Evolutionary conservation across 2,113 vertebrate genomes (phyloP).

Genomic region (Micronycteris hirsuta): DNA sequence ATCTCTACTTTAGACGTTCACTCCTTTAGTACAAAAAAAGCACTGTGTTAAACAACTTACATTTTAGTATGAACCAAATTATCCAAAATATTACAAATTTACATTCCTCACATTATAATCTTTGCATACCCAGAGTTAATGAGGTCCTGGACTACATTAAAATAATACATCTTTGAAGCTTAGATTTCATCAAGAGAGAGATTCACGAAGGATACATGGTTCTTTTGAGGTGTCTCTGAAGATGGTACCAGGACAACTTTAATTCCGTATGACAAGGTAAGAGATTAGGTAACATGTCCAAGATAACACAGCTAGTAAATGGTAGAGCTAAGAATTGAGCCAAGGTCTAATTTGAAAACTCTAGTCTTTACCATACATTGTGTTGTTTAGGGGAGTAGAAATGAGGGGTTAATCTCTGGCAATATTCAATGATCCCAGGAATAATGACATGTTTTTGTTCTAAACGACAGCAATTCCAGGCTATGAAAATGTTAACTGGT

Average conservation of each 20-base stretch:
- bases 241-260: neutral
- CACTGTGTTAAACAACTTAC: neutral
- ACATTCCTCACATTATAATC: neutral
- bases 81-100: neutral
- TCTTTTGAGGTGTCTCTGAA: neutral
- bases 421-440: neutral
- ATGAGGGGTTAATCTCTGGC: neutral
- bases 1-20: neutral
- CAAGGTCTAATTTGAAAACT: neutral
- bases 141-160: neutral
- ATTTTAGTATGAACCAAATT: neutral
- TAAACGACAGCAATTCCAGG: neutral
- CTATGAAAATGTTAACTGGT: neutral
- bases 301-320: neutral
- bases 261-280: neutral
- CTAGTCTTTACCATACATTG: neutral
- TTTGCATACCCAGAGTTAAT: neutral
- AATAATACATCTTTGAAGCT: neutral
- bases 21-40: neutral
- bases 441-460: neutral
- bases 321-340: neutral
- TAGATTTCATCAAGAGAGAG: neutral
- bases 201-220: neutral
- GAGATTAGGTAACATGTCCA: neutral
- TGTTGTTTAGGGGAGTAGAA: neutral